Percentiles rank a stretch among this genome's conserved stretches.
Evolutionary conservation across 1,140 invertebrate species (phyloP).

Genomic region (Gonatopus flavifemur): DNA sequence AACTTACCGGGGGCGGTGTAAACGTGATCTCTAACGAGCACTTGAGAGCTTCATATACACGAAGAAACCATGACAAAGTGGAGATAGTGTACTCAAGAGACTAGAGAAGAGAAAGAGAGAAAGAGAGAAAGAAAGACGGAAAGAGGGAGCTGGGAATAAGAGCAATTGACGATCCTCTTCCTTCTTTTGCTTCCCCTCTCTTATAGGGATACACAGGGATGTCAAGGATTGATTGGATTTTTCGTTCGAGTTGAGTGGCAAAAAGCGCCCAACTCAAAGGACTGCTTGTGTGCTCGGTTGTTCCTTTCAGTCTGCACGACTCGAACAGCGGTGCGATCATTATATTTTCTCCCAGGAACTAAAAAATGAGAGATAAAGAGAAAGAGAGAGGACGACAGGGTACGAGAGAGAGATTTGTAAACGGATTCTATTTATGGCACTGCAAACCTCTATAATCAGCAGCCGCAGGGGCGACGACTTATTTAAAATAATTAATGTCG

Average conservation of each 20-base stretch:
- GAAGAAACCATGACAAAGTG: too few species aligned
- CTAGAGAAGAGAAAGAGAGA: neutral
- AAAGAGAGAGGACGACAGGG: conserved; percentile 2
- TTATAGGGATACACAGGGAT: too few species aligned
- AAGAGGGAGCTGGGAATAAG: neutral
- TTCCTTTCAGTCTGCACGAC: too few species aligned
- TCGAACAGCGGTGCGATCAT: too few species aligned
- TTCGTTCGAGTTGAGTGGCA: too few species aligned
- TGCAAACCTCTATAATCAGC: conserved; percentile 57
- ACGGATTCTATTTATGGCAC: conserved; percentile 56
- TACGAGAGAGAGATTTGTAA: conserved; percentile 46
- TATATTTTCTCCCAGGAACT: too few species aligned
- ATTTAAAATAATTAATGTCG: conserved; percentile 58
- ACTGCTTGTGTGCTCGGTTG: too few species aligned
- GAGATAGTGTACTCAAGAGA: too few species aligned
- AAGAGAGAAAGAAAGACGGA: neutral
- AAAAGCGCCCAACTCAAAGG: too few species aligned
- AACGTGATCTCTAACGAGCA: too few species aligned
- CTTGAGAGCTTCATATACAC: too few species aligned
- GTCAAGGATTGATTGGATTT: conserved; percentile 38
- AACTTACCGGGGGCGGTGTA: too few species aligned
- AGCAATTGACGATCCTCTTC: neutral
- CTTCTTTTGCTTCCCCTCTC: neutral
- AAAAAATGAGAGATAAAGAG: neutral
- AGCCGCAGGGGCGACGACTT: conserved; percentile 52